phyloP scores from a whole-genome alignment of 2,797 vertebrate genomes.

The Amblyopsis hoosieri region DNA sequence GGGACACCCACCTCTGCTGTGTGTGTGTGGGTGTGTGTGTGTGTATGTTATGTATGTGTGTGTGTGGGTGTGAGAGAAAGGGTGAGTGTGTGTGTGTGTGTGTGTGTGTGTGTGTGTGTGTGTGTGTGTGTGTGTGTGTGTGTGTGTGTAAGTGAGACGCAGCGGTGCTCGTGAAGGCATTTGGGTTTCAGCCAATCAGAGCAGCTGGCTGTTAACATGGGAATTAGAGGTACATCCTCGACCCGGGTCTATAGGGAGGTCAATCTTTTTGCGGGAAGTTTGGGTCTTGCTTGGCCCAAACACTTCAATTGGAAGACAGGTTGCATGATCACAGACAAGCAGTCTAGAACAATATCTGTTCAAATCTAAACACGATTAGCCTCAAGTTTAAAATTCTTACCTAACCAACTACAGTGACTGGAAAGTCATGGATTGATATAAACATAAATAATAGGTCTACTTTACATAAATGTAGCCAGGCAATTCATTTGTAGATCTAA shows the following conservation, averaged over 20 bases:
- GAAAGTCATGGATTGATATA: slow-evolving; percentile 9
- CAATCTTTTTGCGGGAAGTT: slow-evolving; percentile 40
- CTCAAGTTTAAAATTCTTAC: background rate
- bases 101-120: too few relatives aligned
- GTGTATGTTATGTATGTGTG: too few relatives aligned
- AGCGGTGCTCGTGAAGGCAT: slow-evolving; percentile 36
- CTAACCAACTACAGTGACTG: slow-evolving; percentile 8
- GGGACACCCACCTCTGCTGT: slow-evolving; percentile 40
- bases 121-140: too few relatives aligned
- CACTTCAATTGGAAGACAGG: slow-evolving; percentile 35
- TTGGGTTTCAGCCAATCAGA: slow-evolving; percentile 55
- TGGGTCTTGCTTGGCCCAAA: slow-evolving; percentile 30
- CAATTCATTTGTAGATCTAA: slow-evolving; percentile 36
- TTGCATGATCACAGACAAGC: slow-evolving; percentile 39
- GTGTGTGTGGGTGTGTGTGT: too few relatives aligned
- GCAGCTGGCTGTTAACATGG: slow-evolving; percentile 41
- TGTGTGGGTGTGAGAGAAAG: too few relatives aligned
- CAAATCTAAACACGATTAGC: slow-evolving; percentile 32
- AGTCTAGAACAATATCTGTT: slow-evolving; percentile 40
- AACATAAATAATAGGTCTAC: slow-evolving; percentile 13
- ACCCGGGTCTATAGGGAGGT: slow-evolving; percentile 38
- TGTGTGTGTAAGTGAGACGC: too few relatives aligned
- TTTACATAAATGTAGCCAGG: slow-evolving; percentile 27
- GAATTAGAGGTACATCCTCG: slow-evolving; percentile 35
- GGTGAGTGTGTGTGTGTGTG: too few relatives aligned